Percentiles rank a stretch among this genome's conserved stretches.
These are phyloP conservation scores for Anolis carolinensis DNA, from an alignment of 2,113 vertebrate species.

Conservation along the genomic window DNA sequence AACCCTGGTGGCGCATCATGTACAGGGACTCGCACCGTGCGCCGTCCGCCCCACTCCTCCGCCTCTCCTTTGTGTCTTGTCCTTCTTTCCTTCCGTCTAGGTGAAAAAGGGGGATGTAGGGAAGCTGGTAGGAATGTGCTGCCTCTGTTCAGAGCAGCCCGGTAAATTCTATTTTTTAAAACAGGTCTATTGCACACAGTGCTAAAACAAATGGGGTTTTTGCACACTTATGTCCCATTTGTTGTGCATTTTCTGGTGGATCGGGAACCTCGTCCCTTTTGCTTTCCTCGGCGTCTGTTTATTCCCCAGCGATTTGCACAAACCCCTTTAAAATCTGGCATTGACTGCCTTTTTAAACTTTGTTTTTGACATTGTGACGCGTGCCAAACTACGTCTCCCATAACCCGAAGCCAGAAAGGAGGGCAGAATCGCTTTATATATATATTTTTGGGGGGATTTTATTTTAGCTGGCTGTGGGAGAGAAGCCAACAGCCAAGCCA, in stretches of 20 bases:
- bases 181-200: no score
- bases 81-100: not conserved
- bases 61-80: conserved; percentile 58
- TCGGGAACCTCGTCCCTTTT: not conserved
- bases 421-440: not conserved
- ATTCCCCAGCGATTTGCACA: no score
- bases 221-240: no score
- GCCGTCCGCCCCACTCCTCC: conserved; percentile 25
- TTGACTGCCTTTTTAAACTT: not conserved
- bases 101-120: not conserved
- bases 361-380: not conserved
- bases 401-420: not conserved
- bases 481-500: not conserved
- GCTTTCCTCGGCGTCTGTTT: not conserved
- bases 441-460: not conserved
- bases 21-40: conserved; percentile 46
- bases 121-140: not conserved
- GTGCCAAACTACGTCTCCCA: not conserved
- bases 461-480: not conserved
- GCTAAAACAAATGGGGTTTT: not conserved
- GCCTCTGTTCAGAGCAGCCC: not conserved
- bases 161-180: not conserved
- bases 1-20: not conserved
- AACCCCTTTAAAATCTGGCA: not conserved
- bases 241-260: no score